Percentiles rank a stretch among this genome's conserved stretches.
Evolutionary conservation across 2,888 invertebrate genomes (phyloP).

Genomic region (Campoplex capitator): DNA sequence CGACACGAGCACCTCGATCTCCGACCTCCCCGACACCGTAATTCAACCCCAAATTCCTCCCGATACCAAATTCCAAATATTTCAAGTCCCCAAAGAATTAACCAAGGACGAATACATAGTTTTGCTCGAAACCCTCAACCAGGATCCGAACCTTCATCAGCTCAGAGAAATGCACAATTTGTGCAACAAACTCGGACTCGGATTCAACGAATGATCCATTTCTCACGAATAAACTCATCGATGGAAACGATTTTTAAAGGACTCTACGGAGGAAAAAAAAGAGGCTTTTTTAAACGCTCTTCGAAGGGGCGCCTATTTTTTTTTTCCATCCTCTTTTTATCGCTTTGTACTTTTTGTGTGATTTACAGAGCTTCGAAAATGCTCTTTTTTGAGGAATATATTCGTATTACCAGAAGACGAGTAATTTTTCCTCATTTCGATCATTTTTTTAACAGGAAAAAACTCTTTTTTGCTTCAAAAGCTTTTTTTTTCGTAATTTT

Average conservation of each 20-base stretch:
- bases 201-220: conserved; percentile 64
- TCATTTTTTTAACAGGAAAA: background rate
- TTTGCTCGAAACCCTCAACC: conserved; percentile 73
- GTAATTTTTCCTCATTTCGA: background rate
- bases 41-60: background rate
- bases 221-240: background rate
- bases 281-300: background rate
- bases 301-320: conserved; percentile 11
- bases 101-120: conserved; percentile 75
- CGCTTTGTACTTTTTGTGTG: background rate
- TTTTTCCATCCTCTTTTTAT: background rate
- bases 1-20: conserved; percentile 78
- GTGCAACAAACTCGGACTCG: conserved; percentile 73
- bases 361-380: background rate
- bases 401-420: background rate
- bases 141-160: conserved; percentile 72
- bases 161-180: conserved; percentile 72
- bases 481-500: background rate
- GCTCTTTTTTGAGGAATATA: background rate
- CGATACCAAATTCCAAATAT: conserved; percentile 72
- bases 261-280: background rate
- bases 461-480: background rate
- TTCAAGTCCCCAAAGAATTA: conserved; percentile 74
- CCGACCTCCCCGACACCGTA: conserved; percentile 70
- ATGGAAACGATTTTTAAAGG: background rate